phyloP scores from a whole-genome alignment of 92 coral and sea anemone species.

The Blastomussa wellsi region DNA sequence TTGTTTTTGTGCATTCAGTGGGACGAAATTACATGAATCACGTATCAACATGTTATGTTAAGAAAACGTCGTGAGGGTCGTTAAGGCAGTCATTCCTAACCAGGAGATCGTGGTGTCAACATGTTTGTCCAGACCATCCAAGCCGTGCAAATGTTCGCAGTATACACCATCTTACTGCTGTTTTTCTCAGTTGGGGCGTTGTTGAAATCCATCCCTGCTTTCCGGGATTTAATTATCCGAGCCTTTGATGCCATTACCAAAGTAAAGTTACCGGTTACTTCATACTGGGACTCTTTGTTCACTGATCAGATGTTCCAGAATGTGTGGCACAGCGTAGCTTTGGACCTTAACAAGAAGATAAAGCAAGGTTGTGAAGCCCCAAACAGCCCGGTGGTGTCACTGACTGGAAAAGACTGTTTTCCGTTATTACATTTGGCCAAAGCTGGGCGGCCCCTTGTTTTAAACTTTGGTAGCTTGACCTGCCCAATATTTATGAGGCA shows the following conservation, averaged over 20 bases:
- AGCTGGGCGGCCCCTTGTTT: constrained; percentile 63
- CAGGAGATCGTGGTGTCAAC: constrained; percentile 16
- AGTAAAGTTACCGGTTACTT: constrained; percentile 55
- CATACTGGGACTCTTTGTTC: constrained; percentile 86
- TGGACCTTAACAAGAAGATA: constrained; percentile 70
- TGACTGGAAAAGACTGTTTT: constrained; percentile 51
- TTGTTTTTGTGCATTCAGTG: constrained; percentile 31
- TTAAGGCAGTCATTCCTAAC: constrained; percentile 8
- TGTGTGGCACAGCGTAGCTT: constrained; percentile 72
- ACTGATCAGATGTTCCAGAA: constrained; percentile 74
- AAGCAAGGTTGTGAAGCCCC: constrained; percentile 58
- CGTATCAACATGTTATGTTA: constrained; percentile 24
- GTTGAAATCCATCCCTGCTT: constrained; percentile 60
- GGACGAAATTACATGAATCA: constrained; percentile 36
- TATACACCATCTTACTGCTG: constrained; percentile 43
- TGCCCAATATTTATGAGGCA: constrained; percentile 73
- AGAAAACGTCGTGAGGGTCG: constrained; percentile 3
- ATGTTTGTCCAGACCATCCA: constrained; percentile 29
- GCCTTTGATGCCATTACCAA: constrained; percentile 69
- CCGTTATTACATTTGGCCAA: constrained; percentile 56
- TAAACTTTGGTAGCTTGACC: constrained; percentile 80
- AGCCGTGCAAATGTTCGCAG: constrained; percentile 34
- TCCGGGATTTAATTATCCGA: constrained; percentile 45
- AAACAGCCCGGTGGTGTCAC: constrained; percentile 65
- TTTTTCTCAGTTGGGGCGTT: constrained; percentile 58